These are phyloP conservation scores for Phylloscopus trochilus DNA, from an alignment of 2,113 vertebrate genomes.

Conservation along the genomic window DNA sequence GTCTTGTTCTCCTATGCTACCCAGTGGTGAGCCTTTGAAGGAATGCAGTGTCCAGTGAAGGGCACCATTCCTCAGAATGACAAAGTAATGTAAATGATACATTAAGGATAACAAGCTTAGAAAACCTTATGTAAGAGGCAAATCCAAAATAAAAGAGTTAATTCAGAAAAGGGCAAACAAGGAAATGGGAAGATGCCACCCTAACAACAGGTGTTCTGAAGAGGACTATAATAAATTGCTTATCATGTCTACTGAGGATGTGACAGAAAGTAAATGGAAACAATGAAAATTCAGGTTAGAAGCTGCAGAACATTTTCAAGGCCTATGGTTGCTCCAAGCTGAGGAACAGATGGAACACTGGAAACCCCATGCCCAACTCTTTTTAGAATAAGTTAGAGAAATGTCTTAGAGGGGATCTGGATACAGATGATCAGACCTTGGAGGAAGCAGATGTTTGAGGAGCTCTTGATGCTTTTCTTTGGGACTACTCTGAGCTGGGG, in stretches of 20 bases:
- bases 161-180: background rate
- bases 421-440: background rate
- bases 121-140: background rate
- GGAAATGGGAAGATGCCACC: background rate
- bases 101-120: background rate
- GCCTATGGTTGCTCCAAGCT: background rate
- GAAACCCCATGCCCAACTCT: background rate
- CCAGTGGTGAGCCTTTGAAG: background rate
- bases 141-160: background rate
- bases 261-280: background rate
- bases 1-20: background rate
- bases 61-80: background rate
- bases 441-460: background rate
- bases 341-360: background rate
- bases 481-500: background rate
- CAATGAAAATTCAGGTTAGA: background rate
- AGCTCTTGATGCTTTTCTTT: background rate
- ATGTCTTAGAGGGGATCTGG: background rate
- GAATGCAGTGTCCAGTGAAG: background rate
- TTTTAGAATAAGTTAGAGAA: background rate
- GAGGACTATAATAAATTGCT: background rate
- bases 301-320: background rate
- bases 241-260: background rate
- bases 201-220: background rate
- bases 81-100: background rate